Percentiles rank a stretch among this genome's conserved stretches.
Evolutionary conservation across 2,888 invertebrate genomes (phyloP).

Genomic region (Ethmia dodecea): DNA sequence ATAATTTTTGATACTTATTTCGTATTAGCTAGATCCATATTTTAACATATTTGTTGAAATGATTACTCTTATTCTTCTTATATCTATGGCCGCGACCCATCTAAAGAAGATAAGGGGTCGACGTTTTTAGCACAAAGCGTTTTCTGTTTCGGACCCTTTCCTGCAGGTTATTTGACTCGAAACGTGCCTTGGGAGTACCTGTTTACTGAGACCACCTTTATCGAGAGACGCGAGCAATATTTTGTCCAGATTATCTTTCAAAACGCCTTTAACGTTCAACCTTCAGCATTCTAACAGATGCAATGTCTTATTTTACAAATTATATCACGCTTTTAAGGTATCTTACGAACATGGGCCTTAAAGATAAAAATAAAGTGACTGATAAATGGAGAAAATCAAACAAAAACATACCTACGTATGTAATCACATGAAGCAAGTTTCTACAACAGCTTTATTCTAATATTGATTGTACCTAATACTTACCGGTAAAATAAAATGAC

Average conservation of each 20-base stretch:
- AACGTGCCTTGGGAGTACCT: slow-evolving; percentile 65
- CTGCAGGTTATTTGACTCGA: slow-evolving; percentile 66
- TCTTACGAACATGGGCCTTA: slow-evolving; percentile 29
- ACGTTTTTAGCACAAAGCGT: slow-evolving; percentile 75
- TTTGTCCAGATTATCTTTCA: slow-evolving; percentile 64
- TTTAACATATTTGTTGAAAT: too few relatives aligned
- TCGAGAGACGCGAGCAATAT: slow-evolving; percentile 54
- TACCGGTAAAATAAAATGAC: too few relatives aligned
- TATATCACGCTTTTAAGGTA: slow-evolving; percentile 52
- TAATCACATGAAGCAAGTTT: too few relatives aligned
- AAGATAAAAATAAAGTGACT: too few relatives aligned
- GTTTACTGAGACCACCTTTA: slow-evolving; percentile 60
- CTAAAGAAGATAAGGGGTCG: slow-evolving; percentile 70
- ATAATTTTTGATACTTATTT: too few relatives aligned
- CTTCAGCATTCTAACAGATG: slow-evolving; percentile 46
- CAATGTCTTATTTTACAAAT: slow-evolving; percentile 65
- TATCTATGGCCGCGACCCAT: slow-evolving; percentile 63
- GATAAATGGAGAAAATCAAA: too few relatives aligned
- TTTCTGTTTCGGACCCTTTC: slow-evolving; percentile 70
- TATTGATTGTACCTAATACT: too few relatives aligned
- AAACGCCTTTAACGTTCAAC: slow-evolving; percentile 56
- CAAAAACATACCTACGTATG: too few relatives aligned
- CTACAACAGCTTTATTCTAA: too few relatives aligned
- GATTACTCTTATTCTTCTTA: slow-evolving; percentile 34
- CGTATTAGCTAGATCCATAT: too few relatives aligned